Conservation (phyloP, 2,888 invertebrate species). For the Pogonocherus hispidulus region DNA sequence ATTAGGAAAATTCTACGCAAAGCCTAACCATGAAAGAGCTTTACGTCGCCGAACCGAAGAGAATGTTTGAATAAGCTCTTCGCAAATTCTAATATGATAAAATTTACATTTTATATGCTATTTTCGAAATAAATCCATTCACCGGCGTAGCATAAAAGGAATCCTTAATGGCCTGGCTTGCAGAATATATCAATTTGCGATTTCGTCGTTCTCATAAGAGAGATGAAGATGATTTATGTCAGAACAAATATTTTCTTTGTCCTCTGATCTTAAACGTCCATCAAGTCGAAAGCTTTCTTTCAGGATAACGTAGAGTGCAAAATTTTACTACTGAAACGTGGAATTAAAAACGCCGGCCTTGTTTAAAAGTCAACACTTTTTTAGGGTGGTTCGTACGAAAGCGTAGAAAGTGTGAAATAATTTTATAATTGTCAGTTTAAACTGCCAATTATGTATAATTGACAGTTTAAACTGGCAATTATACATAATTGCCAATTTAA, state of each 20-base stretch:
- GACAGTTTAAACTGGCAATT: no score
- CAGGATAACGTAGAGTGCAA: no score
- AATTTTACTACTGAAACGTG: no score
- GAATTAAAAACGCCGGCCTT: no score
- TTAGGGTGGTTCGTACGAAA: no score
- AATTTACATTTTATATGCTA: slow-evolving; percentile 28
- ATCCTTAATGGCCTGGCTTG: slow-evolving; percentile 25
- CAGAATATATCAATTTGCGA: slow-evolving; percentile 9
- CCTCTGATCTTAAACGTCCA: not conserved
- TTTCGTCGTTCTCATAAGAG: not conserved
- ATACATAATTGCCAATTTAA: no score
- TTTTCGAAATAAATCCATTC: slow-evolving; percentile 29
- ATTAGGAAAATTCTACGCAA: slow-evolving; percentile 31
- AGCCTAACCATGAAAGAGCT: slow-evolving; percentile 19
- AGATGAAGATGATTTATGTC: not conserved
- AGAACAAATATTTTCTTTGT: not conserved
- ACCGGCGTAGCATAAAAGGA: slow-evolving; percentile 23
- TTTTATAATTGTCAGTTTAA: no score
- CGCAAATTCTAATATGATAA: slow-evolving; percentile 23
- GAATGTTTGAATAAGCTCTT: slow-evolving; percentile 29
- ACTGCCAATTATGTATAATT: no score
- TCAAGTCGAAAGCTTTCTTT: not conserved
- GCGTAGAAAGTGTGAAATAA: no score
- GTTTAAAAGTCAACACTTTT: no score
- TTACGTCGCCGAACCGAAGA: slow-evolving; percentile 11